phyloP scores from a whole-genome alignment of 2,888 invertebrate genomes.

The Leucoma salicis region DNA sequence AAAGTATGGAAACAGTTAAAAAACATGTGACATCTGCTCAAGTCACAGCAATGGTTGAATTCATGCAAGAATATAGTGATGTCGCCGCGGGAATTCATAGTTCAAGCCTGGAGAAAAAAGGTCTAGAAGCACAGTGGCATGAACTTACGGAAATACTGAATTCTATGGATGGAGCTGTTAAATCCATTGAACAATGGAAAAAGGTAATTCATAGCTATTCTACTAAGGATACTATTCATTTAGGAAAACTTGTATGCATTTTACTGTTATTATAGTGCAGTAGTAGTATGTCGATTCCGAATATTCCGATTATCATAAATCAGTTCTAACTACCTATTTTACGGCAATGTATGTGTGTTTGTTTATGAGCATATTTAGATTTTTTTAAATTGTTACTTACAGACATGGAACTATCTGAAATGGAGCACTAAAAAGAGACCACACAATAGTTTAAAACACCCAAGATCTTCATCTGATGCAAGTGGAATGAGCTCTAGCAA shows the following conservation, averaged over 20 bases:
- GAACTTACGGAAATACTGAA: constrained; percentile 32
- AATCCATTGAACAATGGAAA: constrained; percentile 45
- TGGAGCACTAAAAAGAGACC: constrained; percentile 32
- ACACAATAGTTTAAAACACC: constrained; percentile 18
- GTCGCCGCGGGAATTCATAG: constrained; percentile 32
- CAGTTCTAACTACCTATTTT: no score
- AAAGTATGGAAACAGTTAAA: constrained; percentile 35
- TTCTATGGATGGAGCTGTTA: constrained; percentile 36
- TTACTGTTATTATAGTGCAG: no score
- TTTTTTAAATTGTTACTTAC: constrained; percentile 4
- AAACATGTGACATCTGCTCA: constrained; percentile 39
- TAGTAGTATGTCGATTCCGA: no score
- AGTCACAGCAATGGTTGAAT: constrained; percentile 40
- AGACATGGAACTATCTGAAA: constrained; percentile 45
- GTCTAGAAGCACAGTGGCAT: constrained; percentile 38
- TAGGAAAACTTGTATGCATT: no score
- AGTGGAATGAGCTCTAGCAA: constrained; percentile 22
- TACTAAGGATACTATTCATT: no score
- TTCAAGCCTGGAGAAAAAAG: constrained; percentile 36
- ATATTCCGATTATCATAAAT: no score
- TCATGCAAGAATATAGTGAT: constrained; percentile 40
- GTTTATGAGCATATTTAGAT: no score
- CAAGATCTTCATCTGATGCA: constrained; percentile 29
- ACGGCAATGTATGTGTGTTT: no score
- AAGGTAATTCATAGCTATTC: constrained; percentile 33